Base-by-base conservation (phyloP, 2,113 vertebrate species). In the Varanus komodoensis region DNA sequence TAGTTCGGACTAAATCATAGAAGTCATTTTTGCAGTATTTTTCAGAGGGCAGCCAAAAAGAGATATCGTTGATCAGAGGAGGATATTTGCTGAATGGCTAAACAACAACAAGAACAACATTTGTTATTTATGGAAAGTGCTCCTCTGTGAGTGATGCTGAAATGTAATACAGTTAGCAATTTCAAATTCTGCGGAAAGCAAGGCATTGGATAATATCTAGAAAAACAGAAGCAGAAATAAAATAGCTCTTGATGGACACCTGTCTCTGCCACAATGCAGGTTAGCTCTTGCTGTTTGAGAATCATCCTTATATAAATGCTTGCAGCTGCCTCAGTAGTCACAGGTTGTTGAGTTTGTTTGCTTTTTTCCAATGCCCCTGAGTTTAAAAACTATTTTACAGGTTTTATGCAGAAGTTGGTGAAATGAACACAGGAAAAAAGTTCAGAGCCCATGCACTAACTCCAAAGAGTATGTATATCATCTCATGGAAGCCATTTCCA, bases 31-130 rank as follows among this genome's bases (percentile, higher is more conserved):
- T 93, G 0, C 94, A 91, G 95, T 98, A 99, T 15, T 96, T 93
- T 80, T 97, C 97, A 3, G 95, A 90, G 64, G 99, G 98, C 81
- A 99, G 95, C 99, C 99, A 99, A 95, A 99, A 99, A 61, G 99
- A 99, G 94, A 99, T 99, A 96, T 99, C 98, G 25, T 99, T 99
- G 93, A 96, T 96, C 91, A 99, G 94, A 8, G 98, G 97, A 0
- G 99, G 99, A 8, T 98, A 99, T 92, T 97, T 99, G 96, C 99
- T 99, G 90, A 99, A 96, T 6, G 97, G 95, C 99, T 99, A 90
- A 80, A 84, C 94, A 95, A 38, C 81, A 89, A 81, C 1, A 95
- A 38, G 77, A 89, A 81, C 1, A 88, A 92, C 57, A 93, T 23
- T 19, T 64, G 61, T 91, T 1, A 90, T 0, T 1, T 38, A 89